Conservation (phyloP, 2,113 vertebrate genomes). For the Proteles cristata region DNA sequence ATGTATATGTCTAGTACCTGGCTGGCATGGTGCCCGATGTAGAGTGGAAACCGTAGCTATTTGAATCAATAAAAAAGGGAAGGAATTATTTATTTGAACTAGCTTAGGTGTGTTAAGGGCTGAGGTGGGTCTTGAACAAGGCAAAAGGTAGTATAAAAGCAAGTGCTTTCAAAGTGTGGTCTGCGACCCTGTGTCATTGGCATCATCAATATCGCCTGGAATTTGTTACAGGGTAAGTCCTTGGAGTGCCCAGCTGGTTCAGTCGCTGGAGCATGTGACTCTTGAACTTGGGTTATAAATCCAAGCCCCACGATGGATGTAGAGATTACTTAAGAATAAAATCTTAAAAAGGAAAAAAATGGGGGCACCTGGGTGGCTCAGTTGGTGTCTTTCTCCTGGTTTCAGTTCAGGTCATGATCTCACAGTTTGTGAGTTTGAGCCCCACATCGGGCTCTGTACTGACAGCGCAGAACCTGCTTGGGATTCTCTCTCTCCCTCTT, state of each 20-base stretch:
- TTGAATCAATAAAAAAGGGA: conserved; percentile 6
- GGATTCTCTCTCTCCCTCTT: no score
- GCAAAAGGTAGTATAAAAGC: background rate
- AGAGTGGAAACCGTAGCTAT: background rate
- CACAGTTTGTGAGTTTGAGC: no score
- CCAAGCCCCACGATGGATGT: background rate
- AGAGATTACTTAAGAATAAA: background rate
- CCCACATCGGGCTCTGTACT: no score
- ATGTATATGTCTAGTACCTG: background rate
- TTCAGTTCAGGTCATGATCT: no score
- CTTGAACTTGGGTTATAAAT: background rate
- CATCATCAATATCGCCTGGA: background rate
- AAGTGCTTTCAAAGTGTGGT: background rate
- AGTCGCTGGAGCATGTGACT: background rate
- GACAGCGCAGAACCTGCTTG: no score
- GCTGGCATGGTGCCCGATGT: background rate
- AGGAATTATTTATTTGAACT: background rate
- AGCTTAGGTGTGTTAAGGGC: background rate
- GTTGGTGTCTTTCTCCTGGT: no score
- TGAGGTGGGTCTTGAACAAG: background rate
- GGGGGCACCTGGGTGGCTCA: no score
- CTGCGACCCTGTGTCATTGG: background rate
- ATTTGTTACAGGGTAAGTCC: background rate
- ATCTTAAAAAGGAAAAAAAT: background rate
- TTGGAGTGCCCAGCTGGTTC: background rate